Base-by-base conservation (phyloP, 92 coral and sea anemone species). In the Epizoanthus ramosus region DNA sequence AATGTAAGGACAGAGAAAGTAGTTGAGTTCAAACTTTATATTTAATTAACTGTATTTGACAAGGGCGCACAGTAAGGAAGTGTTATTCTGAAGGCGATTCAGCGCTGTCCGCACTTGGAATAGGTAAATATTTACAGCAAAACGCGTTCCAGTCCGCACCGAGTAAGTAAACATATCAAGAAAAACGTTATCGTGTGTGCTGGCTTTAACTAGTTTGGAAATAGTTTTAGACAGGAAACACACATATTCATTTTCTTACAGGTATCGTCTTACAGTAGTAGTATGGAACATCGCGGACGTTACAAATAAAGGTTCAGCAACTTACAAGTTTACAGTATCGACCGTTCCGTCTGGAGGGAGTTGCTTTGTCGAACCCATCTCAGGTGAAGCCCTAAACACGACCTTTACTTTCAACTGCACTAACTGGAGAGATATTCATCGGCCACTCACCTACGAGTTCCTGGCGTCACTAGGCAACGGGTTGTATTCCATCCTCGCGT, bases 381-480 rank as follows among this genome's bases (percentile, higher is more conserved):
- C 15, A 5, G 82, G 82, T 14, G 52, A 61, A 77, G 17, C 41
- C 15, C 57, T 61, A 12, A 10, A 21, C 2, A 63, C 82, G 12
- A 15, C n/a, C 47, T 77, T 77, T 24, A 21, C 15, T 4, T 65
- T 77, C 52, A 69, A 25, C 24, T 77, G 82, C 66, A 23, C 50
- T 31, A 77, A 77, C 41, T 77, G 82, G 82, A 3, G 41, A 56
- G 70, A 77, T 43, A 43, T 22, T 0, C 82, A 61, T 43, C 82
- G 31, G 14, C 82, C 82, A 60, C 37, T 77, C 82, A 43, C 82
- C 3, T 77, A 77, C 60, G 82, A 77, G 57, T 77, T 77, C 45
- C 35, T 76, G 18, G 81, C 81, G 43, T 76, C 81, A 68, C 81
- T 60, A 76, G 81, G 81, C 14, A 59, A 76, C 45, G 82, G 82